Conservation (phyloP, 2,113 vertebrate species). For the Drymodes brunneopygia region DNA sequence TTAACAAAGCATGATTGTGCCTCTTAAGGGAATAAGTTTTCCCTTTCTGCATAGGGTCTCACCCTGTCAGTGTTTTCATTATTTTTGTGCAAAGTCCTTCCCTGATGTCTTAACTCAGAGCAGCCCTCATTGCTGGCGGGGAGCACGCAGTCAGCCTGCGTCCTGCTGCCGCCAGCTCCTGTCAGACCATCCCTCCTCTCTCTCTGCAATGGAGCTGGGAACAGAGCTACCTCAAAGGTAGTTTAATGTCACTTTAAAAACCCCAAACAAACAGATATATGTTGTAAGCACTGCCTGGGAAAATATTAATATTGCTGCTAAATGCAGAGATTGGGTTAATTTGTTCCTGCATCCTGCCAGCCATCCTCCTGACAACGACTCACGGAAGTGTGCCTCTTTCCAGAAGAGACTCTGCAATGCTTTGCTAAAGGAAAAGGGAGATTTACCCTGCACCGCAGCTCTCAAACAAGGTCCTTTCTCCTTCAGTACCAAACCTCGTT, state of each 20-base stretch:
- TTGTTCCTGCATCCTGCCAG: not conserved
- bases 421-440: not conserved
- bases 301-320: not conserved
- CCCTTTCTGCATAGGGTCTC: not conserved
- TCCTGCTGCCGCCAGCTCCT: not conserved
- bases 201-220: not conserved
- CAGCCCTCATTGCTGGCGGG: not conserved
- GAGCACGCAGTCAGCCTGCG: fast-evolving
- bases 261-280: not conserved
- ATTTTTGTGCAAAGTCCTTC: not conserved
- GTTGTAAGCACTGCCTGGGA: not conserved
- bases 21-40: not conserved
- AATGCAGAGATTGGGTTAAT: not conserved
- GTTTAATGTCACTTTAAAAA: not conserved
- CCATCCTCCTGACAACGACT: not conserved
- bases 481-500: not conserved
- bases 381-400: not conserved
- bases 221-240: not conserved
- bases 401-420: not conserved
- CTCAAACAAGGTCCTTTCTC: not conserved
- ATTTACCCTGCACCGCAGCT: not conserved
- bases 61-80: not conserved
- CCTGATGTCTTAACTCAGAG: not conserved
- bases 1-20: not conserved
- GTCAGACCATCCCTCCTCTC: not conserved